Evolutionary conservation across 2,113 vertebrate genomes (phyloP).

Genomic region (Lepisosteus oculatus): DNA sequence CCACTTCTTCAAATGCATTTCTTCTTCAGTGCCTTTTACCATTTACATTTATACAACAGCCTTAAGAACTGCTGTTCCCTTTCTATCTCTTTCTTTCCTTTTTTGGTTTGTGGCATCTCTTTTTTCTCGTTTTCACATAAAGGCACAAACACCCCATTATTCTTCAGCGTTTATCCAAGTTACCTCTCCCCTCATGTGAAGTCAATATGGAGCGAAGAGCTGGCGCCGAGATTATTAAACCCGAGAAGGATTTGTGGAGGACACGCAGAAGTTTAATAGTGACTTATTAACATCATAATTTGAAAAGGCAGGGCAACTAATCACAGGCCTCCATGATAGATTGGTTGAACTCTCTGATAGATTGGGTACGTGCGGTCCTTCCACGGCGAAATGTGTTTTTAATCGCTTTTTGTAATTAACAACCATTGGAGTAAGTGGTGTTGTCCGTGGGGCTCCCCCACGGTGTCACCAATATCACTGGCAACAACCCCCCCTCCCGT

Average conservation of each 20-base stretch:
- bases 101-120: too few species aligned
- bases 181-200: conserved; percentile 7
- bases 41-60: too few species aligned
- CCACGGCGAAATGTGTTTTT: conserved; percentile 37
- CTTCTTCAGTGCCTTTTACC: too few species aligned
- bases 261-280: conserved; percentile 28
- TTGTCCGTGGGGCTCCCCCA: conserved; percentile 3
- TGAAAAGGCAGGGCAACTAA: conserved; percentile 41
- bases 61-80: too few species aligned
- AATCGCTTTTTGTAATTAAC: conserved; percentile 48
- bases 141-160: background rate
- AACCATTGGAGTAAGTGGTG: conserved; percentile 28
- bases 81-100: too few species aligned
- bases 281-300: conserved; percentile 42
- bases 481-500: too few species aligned
- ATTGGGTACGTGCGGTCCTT: conserved; percentile 35
- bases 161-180: background rate
- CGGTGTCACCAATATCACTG: too few species aligned
- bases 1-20: too few species aligned
- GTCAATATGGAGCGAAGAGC: conserved; percentile 7
- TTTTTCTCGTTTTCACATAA: conserved; percentile 6
- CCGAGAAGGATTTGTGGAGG: conserved; percentile 21
- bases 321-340: conserved; percentile 40
- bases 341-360: conserved; percentile 39
- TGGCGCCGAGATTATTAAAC: conserved; percentile 15